Conservation (phyloP, 2,797 vertebrate genomes). For the Peromyscus melanophrys region DNA sequence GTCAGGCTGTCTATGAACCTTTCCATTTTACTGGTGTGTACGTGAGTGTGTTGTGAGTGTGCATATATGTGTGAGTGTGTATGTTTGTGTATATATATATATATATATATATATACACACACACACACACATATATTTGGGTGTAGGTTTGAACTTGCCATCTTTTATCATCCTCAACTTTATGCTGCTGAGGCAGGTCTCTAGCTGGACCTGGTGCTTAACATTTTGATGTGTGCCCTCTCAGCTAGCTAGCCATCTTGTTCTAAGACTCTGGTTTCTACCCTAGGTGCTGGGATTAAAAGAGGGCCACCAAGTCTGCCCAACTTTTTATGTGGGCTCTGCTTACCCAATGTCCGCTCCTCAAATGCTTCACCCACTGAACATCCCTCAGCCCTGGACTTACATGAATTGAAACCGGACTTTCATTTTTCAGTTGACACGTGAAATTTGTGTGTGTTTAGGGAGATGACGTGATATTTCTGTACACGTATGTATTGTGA, state of each 20-base stretch:
- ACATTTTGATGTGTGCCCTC: neutral
- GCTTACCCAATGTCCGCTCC: neutral
- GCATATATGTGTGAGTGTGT: neutral
- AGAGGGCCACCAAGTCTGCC: too few relatives aligned
- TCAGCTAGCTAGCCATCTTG: neutral
- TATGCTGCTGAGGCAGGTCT: neutral
- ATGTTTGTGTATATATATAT: neutral
- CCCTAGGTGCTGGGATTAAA: neutral
- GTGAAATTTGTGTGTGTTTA: neutral
- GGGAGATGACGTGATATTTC: neutral
- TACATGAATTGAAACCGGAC: neutral
- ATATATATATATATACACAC: too few relatives aligned
- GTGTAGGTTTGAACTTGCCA: neutral
- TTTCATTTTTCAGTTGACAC: neutral
- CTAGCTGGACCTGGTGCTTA: neutral
- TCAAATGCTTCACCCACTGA: neutral
- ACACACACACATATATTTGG: too few relatives aligned
- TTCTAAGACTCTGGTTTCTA: neutral
- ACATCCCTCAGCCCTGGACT: neutral
- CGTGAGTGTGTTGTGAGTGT: neutral
- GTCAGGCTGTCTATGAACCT: neutral
- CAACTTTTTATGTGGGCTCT: neutral
- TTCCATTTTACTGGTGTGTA: neutral
- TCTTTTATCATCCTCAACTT: neutral
- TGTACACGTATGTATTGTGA: neutral